Percentiles rank a stretch among this genome's conserved stretches.
These are phyloP conservation scores for Potamarius usumacintae DNA, from an alignment of 2,113 vertebrate species.

Conservation along the genomic window DNA sequence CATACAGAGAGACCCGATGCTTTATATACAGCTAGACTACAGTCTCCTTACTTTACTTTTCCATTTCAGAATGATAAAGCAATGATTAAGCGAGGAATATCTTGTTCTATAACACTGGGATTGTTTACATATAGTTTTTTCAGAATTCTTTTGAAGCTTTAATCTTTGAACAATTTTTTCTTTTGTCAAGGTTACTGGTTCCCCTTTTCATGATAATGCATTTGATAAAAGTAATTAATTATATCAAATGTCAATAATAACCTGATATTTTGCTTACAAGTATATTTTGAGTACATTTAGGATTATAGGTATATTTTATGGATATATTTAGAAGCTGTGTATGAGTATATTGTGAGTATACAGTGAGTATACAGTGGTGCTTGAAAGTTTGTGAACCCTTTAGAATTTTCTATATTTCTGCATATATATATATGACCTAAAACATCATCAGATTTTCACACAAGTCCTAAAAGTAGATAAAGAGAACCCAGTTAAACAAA, in stretches of 20 bases:
- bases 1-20: neutral
- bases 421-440: too few species aligned
- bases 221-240: neutral
- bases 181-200: neutral
- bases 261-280: neutral
- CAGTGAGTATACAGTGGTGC: too few species aligned
- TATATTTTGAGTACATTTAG: too few species aligned
- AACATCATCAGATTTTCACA: too few species aligned
- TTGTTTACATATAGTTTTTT: constrained; percentile 3
- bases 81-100: constrained; percentile 11
- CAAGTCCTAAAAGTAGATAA: too few species aligned
- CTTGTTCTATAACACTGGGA: neutral
- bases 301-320: neutral
- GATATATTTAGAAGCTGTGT: neutral
- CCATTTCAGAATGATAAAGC: neutral
- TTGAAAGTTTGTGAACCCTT: too few species aligned
- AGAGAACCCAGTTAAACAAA: too few species aligned
- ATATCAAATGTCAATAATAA: neutral
- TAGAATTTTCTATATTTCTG: too few species aligned
- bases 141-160: neutral
- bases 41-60: neutral
- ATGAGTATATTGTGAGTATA: too few species aligned
- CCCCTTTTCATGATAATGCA: neutral
- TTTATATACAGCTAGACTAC: neutral
- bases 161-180: neutral